A percentile compares a stretch with the other conserved stretches of the same genome.
Conservation (phyloP, 2,888 invertebrate species). For the Drosophila kuntzei region DNA sequence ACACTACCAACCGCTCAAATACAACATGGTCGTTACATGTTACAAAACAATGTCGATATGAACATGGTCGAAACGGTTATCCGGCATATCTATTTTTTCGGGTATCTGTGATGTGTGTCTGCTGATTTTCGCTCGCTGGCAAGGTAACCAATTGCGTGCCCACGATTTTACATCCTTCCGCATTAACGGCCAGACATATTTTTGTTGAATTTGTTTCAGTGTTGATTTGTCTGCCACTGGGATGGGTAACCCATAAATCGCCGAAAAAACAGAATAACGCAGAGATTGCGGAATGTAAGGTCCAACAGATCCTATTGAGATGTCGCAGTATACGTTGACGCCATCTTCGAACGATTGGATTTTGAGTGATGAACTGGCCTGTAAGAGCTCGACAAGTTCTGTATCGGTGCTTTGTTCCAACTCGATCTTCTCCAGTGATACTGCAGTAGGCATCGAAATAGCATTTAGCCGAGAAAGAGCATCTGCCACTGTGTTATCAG, state of each 20-base stretch:
- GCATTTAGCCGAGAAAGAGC: background rate
- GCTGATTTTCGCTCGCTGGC: background rate
- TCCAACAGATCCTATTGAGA: background rate
- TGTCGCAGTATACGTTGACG: background rate
- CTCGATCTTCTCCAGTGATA: background rate
- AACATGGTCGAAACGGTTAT: background rate
- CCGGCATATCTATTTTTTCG: background rate
- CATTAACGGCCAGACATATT: background rate
- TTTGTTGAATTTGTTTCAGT: background rate
- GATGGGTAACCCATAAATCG: background rate
- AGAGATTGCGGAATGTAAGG: background rate
- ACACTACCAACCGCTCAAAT: no score
- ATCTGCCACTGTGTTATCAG: conserved; percentile 2
- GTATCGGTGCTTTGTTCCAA: background rate
- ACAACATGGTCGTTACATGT: no score
- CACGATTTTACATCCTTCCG: background rate
- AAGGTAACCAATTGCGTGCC: background rate
- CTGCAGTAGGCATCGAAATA: background rate
- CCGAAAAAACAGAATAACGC: background rate
- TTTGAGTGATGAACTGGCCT: background rate
- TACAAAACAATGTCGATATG: background rate
- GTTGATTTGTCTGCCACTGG: background rate
- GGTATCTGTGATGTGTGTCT: background rate
- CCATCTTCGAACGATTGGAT: no score
- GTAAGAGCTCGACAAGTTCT: background rate